These are phyloP conservation scores for Dynastes tityus DNA, from an alignment of 2,888 invertebrate species.

Conservation along the genomic window DNA sequence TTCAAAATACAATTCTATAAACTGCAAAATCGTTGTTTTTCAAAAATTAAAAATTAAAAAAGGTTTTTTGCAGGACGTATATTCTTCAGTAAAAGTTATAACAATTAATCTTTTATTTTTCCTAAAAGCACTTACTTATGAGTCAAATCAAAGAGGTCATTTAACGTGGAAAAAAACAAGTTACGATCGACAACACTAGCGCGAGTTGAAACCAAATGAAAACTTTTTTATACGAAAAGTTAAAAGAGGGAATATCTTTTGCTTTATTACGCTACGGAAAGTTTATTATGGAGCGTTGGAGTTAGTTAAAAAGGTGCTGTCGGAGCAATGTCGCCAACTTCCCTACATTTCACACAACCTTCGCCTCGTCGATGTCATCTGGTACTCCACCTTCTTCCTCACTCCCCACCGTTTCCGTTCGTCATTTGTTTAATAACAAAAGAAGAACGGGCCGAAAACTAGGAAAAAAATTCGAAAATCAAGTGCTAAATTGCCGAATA, in stretches of 20 bases:
- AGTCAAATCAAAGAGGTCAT: background rate
- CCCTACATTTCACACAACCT: background rate
- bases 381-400: background rate
- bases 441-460: constrained; percentile 9
- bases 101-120: too few relatives aligned
- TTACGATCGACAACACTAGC: background rate
- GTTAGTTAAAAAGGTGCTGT: constrained; percentile 24
- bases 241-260: constrained; percentile 25
- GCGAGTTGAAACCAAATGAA: background rate
- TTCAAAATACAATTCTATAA: too few relatives aligned
- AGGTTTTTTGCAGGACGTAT: too few relatives aligned
- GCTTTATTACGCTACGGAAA: constrained; percentile 34
- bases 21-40: too few relatives aligned
- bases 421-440: constrained; percentile 44
- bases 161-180: background rate
- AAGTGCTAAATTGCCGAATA: constrained; percentile 42
- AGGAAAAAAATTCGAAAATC: constrained; percentile 24
- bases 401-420: background rate
- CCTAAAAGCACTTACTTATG: background rate
- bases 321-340: constrained; percentile 1
- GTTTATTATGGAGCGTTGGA: constrained; percentile 29
- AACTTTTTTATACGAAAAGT: constrained; percentile 44
- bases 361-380: constrained; percentile 11
- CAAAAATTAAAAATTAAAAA: too few relatives aligned
- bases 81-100: too few relatives aligned